Evolutionary conservation across 2,797 vertebrate species (phyloP).

Genomic region (Helostoma temminkii): DNA sequence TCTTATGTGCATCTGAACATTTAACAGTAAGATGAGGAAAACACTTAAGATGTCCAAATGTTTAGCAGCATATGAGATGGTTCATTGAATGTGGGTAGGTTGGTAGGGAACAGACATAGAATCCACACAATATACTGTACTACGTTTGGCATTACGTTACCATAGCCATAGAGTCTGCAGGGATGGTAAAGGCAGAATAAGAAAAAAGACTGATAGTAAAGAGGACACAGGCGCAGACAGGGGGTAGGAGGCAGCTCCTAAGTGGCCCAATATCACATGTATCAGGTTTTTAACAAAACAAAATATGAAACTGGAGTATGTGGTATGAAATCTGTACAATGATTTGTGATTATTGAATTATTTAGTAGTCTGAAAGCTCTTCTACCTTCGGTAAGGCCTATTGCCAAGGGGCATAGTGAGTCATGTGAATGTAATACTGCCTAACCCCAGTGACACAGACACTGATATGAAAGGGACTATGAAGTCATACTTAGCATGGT

Average conservation of each 20-base stretch:
- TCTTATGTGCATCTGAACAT: too few species aligned
- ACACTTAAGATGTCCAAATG: too few species aligned
- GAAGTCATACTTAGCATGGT: slow-evolving; percentile 43
- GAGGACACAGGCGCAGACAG: slow-evolving; percentile 12
- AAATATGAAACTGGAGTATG: slow-evolving; percentile 74
- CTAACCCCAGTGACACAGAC: slow-evolving; percentile 49
- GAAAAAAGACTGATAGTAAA: slow-evolving; percentile 29
- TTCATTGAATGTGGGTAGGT: too few species aligned
- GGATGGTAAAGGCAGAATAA: slow-evolving; percentile 25
- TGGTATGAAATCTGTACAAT: slow-evolving; percentile 69
- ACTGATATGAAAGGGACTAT: slow-evolving; percentile 42
- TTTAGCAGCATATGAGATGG: too few species aligned
- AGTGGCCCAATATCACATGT: slow-evolving; percentile 60
- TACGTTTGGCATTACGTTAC: slow-evolving; percentile 43
- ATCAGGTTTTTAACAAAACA: slow-evolving; percentile 73
- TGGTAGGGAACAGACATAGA: not conserved
- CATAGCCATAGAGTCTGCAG: slow-evolving; percentile 11
- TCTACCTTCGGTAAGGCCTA: slow-evolving; percentile 67
- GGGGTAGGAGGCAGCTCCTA: slow-evolving; percentile 38
- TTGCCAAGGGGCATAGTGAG: slow-evolving; percentile 65
- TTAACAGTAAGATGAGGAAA: too few species aligned
- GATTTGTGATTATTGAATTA: slow-evolving; percentile 79
- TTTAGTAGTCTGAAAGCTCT: slow-evolving; percentile 81
- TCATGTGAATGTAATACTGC: slow-evolving; percentile 66
- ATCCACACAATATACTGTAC: too few species aligned